Conservation (phyloP, 2,113 vertebrate genomes). For the Antechinus flavipes region DNA sequence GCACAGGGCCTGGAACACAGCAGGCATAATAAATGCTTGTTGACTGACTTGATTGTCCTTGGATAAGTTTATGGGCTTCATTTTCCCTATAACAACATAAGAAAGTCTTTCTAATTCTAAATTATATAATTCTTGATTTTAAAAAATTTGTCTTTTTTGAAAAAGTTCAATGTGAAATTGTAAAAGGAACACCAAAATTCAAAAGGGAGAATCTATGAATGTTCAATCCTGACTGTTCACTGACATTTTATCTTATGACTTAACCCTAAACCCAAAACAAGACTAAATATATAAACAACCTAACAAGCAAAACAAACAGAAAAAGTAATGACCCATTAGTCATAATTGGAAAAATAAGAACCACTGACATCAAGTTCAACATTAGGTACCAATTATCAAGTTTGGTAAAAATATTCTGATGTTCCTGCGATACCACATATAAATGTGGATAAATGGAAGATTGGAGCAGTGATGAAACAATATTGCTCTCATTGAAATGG, state of each 20-base stretch:
- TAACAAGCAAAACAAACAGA: conserved; percentile 40
- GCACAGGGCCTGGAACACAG: too few species aligned
- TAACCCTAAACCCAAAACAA: conserved; percentile 31
- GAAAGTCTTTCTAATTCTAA: not conserved
- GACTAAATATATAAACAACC: conserved; percentile 44
- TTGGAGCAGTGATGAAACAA: not conserved
- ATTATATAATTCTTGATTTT: not conserved
- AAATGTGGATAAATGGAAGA: not conserved
- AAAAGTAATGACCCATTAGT: conserved; percentile 44
- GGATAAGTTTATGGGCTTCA: not conserved
- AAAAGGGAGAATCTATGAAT: conserved; percentile 35
- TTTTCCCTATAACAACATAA: not conserved
- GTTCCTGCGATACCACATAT: not conserved
- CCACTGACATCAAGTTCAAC: not conserved
- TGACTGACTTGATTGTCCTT: not conserved
- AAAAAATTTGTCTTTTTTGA: conserved; percentile 19
- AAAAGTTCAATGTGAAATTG: conserved; percentile 26
- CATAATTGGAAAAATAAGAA: conserved; percentile 29
- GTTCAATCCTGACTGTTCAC: conserved; percentile 42
- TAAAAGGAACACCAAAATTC: conserved; percentile 31
- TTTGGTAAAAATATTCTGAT: not conserved
- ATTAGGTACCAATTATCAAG: not conserved
- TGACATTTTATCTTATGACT: conserved; percentile 36
- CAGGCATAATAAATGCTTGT: not conserved
- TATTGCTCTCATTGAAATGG: not conserved